A percentile compares a stretch with the other conserved stretches of the same genome.
phyloP scores from a whole-genome alignment of 2,797 vertebrate species.

The Hippopotamyrus pictus region DNA sequence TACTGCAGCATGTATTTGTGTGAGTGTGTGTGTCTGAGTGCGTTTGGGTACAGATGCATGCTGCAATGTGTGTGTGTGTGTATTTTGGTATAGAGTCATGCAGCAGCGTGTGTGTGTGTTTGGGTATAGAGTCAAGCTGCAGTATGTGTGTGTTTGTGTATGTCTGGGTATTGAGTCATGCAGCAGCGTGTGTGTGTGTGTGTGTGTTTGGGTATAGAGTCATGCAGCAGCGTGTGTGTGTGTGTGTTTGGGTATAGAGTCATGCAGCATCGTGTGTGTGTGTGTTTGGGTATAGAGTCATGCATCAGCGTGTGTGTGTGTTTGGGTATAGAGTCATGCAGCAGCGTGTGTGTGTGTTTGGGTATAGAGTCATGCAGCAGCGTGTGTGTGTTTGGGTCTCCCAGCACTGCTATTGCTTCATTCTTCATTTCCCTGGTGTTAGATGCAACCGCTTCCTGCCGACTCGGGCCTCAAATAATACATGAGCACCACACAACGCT shows the following conservation, averaged over 20 bases:
- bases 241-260: too few species aligned
- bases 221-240: too few species aligned
- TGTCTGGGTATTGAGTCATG: neutral
- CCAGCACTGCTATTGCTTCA: constrained; percentile 50
- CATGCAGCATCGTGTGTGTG: too few species aligned
- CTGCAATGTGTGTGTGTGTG: neutral
- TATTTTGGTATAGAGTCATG: neutral
- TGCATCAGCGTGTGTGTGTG: too few species aligned
- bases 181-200: neutral
- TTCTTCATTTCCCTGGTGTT: constrained; percentile 70
- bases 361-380: too few species aligned
- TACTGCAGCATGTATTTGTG: neutral
- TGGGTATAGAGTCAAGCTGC: too few species aligned
- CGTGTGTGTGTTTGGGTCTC: neutral
- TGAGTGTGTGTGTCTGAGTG: neutral
- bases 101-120: neutral
- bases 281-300: too few species aligned
- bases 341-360: too few species aligned
- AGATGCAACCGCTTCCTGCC: constrained; percentile 65
- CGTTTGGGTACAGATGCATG: neutral
- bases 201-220: neutral
- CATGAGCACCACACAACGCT: constrained; percentile 58
- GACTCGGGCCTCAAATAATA: constrained; percentile 41
- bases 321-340: too few species aligned
- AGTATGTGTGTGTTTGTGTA: neutral